These are phyloP conservation scores for Heteronetta atricapilla DNA, from an alignment of 2,113 vertebrate species.

Conservation along the genomic window DNA sequence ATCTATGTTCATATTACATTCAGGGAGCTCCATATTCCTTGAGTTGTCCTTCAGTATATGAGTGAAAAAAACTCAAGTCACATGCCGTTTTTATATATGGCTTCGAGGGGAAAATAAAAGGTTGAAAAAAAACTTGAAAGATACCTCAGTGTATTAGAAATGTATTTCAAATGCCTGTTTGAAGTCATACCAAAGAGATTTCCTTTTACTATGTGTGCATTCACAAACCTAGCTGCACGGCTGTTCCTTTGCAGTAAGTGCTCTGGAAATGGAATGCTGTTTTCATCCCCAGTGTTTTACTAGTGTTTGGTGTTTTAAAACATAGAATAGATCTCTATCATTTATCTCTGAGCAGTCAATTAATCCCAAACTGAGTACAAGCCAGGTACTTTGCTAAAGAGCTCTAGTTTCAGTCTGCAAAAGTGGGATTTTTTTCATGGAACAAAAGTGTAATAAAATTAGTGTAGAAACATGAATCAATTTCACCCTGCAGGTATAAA, in stretches of 20 bases:
- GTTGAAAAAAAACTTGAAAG: background rate
- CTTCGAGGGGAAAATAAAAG: background rate
- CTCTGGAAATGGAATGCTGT: background rate
- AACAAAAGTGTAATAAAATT: background rate
- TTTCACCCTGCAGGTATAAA: background rate
- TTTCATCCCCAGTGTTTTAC: background rate
- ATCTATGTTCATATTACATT: background rate
- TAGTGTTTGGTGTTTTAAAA: background rate
- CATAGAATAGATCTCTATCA: background rate
- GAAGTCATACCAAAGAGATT: background rate
- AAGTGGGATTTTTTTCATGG: background rate
- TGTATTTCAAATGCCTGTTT: background rate
- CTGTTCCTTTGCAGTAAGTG: background rate
- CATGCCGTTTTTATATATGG: background rate
- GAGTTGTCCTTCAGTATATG: background rate
- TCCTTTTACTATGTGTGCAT: background rate
- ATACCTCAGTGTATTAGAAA: background rate
- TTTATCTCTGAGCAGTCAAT: background rate
- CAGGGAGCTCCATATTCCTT: background rate
- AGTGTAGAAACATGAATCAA: background rate
- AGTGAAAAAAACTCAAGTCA: background rate
- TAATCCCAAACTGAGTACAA: constrained; percentile 2
- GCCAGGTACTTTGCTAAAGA: background rate
- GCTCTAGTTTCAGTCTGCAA: background rate
- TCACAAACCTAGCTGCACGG: background rate